Base-by-base conservation (phyloP, 2,888 invertebrate genomes). In the Nebria brevicollis region DNA sequence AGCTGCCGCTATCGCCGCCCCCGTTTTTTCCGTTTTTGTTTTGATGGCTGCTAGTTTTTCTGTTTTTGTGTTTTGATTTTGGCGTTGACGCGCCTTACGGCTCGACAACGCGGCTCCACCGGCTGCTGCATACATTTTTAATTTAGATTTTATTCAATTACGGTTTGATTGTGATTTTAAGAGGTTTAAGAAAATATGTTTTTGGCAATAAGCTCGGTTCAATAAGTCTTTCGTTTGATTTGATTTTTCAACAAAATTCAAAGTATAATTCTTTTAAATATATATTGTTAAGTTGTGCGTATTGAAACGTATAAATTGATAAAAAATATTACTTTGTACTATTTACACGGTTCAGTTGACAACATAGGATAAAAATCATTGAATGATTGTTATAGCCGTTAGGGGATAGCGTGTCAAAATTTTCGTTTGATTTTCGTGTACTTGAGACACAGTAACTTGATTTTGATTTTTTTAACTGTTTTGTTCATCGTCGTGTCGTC, bases 21-120 rank as follows among this genome's bases (percentile, higher is more conserved):
- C 85, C 89, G 86, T 20, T 72, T 78, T 78, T n/a, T 70, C 66
- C n/a, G 66, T 41, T 65, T 72, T 72, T 8, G 70, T 77, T 66
- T 77, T 42, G 43, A 75, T 20, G 20, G 43, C 15, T 13, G 75
- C 84, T n/a, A 81, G 82, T 81, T 83, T 84, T 77, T 85, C 84
- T 41, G 85, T 86, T 82, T 91, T 90, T 86, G 89, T 89, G 84
- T 88, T 89, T 84, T 89, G 89, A 76, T 90, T 89, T 87, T 91
- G 91, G 77, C 91, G 90, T 87, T 92, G 91, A 82, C 93, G 90
- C 85, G 94, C 94, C 90, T 94, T 94, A 87, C 95, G 93, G 90
- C 94, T 95, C 89, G 96, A 95, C 90, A 96, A 92, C 88, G 95
- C 95, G 87, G 95, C 95, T 89, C 95, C 96, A 89, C 96, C 96